Evolutionary conservation across 1,140 invertebrate species (phyloP).

Genomic region (Ridgeia piscesae): DNA sequence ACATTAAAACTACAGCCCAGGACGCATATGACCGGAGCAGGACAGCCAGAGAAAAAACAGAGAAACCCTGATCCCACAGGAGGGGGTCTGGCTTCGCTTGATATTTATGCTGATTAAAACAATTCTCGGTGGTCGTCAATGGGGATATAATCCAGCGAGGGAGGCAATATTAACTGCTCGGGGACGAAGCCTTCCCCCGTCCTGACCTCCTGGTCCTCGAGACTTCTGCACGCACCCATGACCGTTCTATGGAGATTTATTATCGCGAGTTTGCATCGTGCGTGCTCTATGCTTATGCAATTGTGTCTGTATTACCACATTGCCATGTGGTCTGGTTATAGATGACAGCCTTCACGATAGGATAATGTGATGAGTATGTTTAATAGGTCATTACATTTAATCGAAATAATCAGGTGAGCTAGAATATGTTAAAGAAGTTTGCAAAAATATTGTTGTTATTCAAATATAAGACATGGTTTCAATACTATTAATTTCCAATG

Average conservation of each 20-base stretch:
- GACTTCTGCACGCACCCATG: not conserved
- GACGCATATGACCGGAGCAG: not conserved
- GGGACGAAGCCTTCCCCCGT: not conserved
- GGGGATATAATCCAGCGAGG: not conserved
- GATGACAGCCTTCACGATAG: not conserved
- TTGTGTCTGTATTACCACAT: not conserved
- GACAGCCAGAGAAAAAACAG: not conserved
- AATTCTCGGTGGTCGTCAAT: not conserved
- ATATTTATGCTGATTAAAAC: slow-evolving; percentile 6
- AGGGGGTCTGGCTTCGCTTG: not conserved
- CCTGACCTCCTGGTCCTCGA: not conserved
- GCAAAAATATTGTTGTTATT: not conserved
- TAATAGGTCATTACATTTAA: too few relatives aligned
- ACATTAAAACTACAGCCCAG: not conserved
- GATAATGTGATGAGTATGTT: not conserved
- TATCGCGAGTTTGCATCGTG: not conserved
- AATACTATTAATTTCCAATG: not conserved
- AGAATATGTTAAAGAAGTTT: not conserved
- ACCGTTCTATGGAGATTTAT: not conserved
- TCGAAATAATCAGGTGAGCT: not conserved
- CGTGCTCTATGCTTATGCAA: not conserved
- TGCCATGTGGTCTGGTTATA: not conserved
- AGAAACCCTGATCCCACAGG: not conserved
- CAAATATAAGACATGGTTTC: not conserved
- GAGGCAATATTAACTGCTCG: not conserved